phyloP scores from a whole-genome alignment of 2,888 invertebrate genomes.

The Lacanobia wlatinum region DNA sequence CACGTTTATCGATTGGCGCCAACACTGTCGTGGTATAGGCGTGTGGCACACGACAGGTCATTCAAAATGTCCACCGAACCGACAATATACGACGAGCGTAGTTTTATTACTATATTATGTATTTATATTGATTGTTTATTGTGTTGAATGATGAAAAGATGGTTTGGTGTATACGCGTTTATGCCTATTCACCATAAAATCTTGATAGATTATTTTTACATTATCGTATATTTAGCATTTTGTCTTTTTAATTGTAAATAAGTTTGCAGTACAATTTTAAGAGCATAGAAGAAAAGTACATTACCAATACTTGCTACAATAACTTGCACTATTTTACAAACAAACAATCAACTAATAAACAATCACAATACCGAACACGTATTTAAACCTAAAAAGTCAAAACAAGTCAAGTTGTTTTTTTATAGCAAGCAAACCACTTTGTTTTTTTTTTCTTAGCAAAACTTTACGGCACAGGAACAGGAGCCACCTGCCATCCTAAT shows the following conservation, averaged over 20 bases:
- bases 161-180: background rate
- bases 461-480: background rate
- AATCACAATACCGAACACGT: background rate
- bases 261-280: background rate
- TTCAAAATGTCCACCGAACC: slow-evolving; percentile 57
- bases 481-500: slow-evolving; percentile 37
- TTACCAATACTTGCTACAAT: background rate
- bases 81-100: slow-evolving; percentile 25
- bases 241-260: background rate
- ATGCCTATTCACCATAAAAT: background rate
- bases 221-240: background rate
- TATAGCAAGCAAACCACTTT: background rate
- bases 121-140: slow-evolving; percentile 20
- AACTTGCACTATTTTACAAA: background rate
- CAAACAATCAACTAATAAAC: background rate
- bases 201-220: background rate
- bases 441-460: slow-evolving; percentile 1
- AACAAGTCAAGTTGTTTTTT: background rate
- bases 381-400: background rate
- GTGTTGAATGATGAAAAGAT: slow-evolving; percentile 6
- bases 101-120: slow-evolving; percentile 43
- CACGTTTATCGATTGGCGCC: slow-evolving; percentile 66
- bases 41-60: slow-evolving; percentile 49
- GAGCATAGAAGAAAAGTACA: background rate
- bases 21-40: slow-evolving; percentile 42